Conservation (phyloP, 2,888 invertebrate genomes). For the Nemotelus nigrinus region DNA sequence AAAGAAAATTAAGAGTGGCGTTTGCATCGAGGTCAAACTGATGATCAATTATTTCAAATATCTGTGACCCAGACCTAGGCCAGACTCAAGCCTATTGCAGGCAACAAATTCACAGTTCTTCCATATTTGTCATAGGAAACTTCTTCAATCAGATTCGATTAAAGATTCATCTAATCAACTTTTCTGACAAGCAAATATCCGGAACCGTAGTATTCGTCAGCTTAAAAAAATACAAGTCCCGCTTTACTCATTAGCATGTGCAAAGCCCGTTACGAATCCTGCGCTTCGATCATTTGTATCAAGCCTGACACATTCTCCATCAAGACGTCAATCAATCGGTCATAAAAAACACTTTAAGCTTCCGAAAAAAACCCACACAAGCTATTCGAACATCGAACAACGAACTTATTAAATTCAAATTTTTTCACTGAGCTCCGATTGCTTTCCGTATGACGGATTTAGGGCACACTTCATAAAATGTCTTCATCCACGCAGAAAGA, state of each 20-base stretch:
- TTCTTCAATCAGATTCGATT: no score
- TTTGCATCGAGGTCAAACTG: no score
- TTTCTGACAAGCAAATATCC: no score
- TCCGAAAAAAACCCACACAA: conserved; percentile 31
- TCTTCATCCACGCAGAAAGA: conserved; percentile 24
- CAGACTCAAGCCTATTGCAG: no score
- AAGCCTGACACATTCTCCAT: conserved; percentile 38
- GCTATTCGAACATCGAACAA: conserved; percentile 35
- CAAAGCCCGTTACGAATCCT: not conserved
- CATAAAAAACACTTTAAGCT: conserved; percentile 21
- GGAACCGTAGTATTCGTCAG: not conserved
- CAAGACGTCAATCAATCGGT: conserved; percentile 40
- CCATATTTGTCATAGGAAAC: no score
- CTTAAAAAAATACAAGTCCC: not conserved
- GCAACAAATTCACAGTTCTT: no score
- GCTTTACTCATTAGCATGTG: conserved; percentile 10
- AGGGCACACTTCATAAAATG: conserved; percentile 41
- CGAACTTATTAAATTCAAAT: conserved; percentile 17
- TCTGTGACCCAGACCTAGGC: no score
- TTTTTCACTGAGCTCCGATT: not conserved
- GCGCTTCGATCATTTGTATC: not conserved
- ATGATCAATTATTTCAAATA: no score
- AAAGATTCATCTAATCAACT: no score
- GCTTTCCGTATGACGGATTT: conserved; percentile 24
- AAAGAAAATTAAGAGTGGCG: no score